Base-by-base conservation (phyloP, 1,140 invertebrate genomes). In the Telenomus remus region DNA sequence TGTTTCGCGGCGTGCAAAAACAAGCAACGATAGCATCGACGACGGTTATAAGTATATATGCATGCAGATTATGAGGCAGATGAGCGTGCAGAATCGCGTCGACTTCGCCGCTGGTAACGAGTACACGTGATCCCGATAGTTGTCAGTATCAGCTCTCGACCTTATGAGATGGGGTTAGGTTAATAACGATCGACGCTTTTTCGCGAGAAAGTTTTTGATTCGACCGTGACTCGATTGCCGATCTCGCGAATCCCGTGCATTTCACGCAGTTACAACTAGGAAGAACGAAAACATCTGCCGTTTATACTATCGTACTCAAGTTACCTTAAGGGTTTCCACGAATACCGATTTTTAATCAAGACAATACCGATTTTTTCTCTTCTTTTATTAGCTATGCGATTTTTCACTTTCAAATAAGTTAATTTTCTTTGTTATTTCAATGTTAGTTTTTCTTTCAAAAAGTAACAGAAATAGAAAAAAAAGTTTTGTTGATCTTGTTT, bases 181-280 rank as follows among this genome's bases (percentile, higher is more conserved):
- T 75, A 76, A 79, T 70, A 69, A 68, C 75, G 68, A 74, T 77
- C 78, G 39, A 68, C 39, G 33, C 48, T 77, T 65, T 27, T 68
- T 65, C 66, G 69, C 76, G 78, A 72, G 80, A 78, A 82, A 82
- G 79, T 82, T 82, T 80, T 27, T 27, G 80, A 80, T 80, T 78
- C 54, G 75, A 66, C 78, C 79, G 74, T 80, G 79, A 80, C 77
- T 79, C 63, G 75, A 78, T 79, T 69, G 39, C 63, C 55, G 73
- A 80, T 75, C 76, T 27, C 19, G 64, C 11, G 27, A 27, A 78
- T 71, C 51, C 49, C 47, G 53, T 54, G 65, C 60, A 64, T 76
- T 44, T 16, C 34, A 65, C 55, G 65, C 59, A 44, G 35, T 14
- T 64, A 2, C 7, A 54, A 66, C 61, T 50, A 66, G 70, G 61